A percentile compares a stretch with the other conserved stretches of the same genome.
These are phyloP conservation scores for Rhizomys pruinosus DNA, from an alignment of 2,113 vertebrate genomes.

Conservation along the genomic window DNA sequence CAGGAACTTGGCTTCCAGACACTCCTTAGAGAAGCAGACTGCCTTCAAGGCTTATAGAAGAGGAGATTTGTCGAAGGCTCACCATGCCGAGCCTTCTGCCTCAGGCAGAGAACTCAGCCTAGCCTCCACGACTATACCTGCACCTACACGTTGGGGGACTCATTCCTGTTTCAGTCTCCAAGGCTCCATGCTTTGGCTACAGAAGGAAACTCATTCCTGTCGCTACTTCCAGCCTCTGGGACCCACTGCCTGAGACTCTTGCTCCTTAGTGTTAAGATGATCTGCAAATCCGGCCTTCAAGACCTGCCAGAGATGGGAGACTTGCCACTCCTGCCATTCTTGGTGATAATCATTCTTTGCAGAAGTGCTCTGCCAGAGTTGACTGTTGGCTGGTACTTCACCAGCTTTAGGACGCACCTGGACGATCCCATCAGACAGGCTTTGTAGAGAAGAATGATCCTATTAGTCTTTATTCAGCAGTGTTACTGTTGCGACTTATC, in stretches of 20 bases:
- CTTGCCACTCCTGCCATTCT: too few relatives aligned
- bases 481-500: too few relatives aligned
- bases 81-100: not conserved
- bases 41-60: not conserved
- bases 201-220: not conserved
- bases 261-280: too few relatives aligned
- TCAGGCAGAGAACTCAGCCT: not conserved
- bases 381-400: too few relatives aligned
- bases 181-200: not conserved
- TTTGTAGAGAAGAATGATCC: too few relatives aligned
- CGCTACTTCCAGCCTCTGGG: not conserved
- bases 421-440: too few relatives aligned
- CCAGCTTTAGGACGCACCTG: too few relatives aligned
- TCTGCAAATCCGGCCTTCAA: not conserved
- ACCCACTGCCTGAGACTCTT: too few relatives aligned
- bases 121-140: not conserved
- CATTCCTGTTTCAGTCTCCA: not conserved
- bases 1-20: not conserved
- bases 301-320: not conserved
- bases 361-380: not conserved
- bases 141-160: not conserved
- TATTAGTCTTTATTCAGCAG: too few relatives aligned
- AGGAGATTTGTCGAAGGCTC: not conserved
- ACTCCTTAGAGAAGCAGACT: not conserved
- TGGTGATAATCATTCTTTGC: too few relatives aligned